Evolutionary conservation across 2,113 vertebrate genomes (phyloP).

Genomic region (Mesocricetus auratus): DNA sequence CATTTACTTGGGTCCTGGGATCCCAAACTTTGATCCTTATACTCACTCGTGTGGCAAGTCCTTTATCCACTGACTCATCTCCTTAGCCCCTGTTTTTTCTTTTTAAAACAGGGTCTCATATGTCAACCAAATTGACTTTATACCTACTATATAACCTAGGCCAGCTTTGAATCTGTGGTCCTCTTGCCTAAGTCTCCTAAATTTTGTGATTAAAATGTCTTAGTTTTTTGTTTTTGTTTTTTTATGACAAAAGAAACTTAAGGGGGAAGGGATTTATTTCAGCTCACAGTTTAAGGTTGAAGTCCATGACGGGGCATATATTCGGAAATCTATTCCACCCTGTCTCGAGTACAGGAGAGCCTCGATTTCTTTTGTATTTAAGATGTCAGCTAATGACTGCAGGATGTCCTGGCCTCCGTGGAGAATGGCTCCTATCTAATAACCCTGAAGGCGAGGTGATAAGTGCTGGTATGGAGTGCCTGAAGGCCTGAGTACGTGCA

Average conservation of each 20-base stretch:
- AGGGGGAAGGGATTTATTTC: background rate
- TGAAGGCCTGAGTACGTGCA: no score
- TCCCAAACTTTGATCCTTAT: background rate
- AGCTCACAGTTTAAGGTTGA: background rate
- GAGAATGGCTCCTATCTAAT: no score
- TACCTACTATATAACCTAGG: no score
- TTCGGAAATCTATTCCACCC: no score
- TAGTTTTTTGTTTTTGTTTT: background rate
- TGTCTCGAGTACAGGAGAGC: no score
- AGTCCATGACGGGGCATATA: no score
- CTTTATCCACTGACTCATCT: background rate
- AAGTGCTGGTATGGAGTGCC: no score
- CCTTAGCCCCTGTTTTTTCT: background rate
- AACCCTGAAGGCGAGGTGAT: no score
- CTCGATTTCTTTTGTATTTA: no score
- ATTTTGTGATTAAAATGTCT: background rate
- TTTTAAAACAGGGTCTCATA: background rate
- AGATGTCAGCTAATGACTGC: no score
- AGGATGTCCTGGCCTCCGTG: no score
- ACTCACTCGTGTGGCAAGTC: background rate
- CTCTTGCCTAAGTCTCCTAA: background rate
- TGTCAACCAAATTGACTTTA: background rate
- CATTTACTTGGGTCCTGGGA: background rate
- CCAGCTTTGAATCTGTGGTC: background rate
- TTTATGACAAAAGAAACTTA: background rate